Percentiles rank a stretch among this genome's conserved stretches.
Evolutionary conservation across 2,797 vertebrate genomes (phyloP).

Genomic region (Sphenopsis melanotis): DNA sequence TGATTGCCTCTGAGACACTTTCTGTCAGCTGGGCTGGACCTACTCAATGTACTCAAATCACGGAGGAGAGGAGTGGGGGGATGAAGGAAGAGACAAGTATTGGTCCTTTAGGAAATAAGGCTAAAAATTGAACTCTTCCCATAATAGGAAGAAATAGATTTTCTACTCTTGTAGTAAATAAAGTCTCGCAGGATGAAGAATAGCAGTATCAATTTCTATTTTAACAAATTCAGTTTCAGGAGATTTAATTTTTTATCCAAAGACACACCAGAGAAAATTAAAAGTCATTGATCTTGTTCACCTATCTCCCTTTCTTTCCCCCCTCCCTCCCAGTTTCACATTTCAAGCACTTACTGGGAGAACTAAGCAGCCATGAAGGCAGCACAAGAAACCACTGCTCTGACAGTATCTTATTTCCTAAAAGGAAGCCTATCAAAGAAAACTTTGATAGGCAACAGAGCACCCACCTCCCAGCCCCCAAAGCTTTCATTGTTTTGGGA

Average conservation of each 20-base stretch:
- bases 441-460: not conserved
- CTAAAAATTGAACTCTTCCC: not conserved
- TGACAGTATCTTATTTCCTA: not conserved
- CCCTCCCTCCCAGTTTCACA: not conserved
- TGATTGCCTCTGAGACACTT: not conserved
- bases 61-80: not conserved
- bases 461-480: not conserved
- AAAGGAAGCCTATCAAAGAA: not conserved
- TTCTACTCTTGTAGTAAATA: slow-evolving; percentile 7
- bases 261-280: slow-evolving; percentile 51
- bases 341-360: not conserved
- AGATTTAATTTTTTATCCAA: slow-evolving; percentile 42
- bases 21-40: not conserved
- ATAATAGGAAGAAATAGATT: not conserved
- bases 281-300: slow-evolving; percentile 40
- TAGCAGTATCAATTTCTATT: slow-evolving; percentile 32
- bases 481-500: not conserved
- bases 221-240: not conserved
- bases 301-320: not conserved
- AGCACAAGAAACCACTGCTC: not conserved
- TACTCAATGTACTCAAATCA: not conserved
- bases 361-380: not conserved
- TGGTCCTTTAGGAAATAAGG: not conserved
- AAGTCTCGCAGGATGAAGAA: not conserved
- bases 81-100: not conserved